Evolutionary conservation across 2,113 vertebrate species (phyloP), one percentile per base, ranked within the genome.

Genomic region (Dicaeum eximium): DNA sequence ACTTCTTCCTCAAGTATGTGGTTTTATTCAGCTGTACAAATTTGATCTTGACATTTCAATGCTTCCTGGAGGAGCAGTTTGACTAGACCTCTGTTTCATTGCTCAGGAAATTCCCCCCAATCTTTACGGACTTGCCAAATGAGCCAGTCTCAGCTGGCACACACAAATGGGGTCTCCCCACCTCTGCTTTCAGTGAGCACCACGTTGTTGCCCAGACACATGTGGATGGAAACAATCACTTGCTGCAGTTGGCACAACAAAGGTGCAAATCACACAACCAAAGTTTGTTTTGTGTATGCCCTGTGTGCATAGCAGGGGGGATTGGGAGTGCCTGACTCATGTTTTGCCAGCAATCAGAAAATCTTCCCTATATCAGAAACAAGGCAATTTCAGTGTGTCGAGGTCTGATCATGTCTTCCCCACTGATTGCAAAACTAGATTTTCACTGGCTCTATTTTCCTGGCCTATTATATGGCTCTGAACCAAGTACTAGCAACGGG

Each of bases 121-220:
- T n/a, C 61, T 38, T 67, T 74, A 47, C 33, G 24, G 17, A 15
- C 22, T 51, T 50, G 56, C 42, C 48, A 87, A 56, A 78, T n/a
- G 20, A 84, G 25, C 47, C 35, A 37, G 33, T 72, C 33, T 48
- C 51, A 33, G 25, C 24, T 84, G 21, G 11, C 14, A 4, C 30
- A 37, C 22, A 31, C 9, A 35, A 84, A 45, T 31, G 31, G 35
- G 30, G 35, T n/a, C 35, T 74, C 27, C 48, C 11, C n/a, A 30
- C 35, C 47, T 74, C 30, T 0, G 0, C 14, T 72, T 24, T 50
- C 27, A n/a, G 33, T 10, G 40, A 60, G 14, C 2, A 1, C 16
- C 2, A 0, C 10, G 13, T 11, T 86, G 60, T 18, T 75, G 37
- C 14, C 33, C 56, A 70, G 28, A 58, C 13, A 20, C 6, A 15